A percentile compares a stretch with the other conserved stretches of the same genome.
These are phyloP conservation scores for Chelonoidis abingdonii DNA, from an alignment of 2,113 vertebrate genomes.

Conservation along the genomic window DNA sequence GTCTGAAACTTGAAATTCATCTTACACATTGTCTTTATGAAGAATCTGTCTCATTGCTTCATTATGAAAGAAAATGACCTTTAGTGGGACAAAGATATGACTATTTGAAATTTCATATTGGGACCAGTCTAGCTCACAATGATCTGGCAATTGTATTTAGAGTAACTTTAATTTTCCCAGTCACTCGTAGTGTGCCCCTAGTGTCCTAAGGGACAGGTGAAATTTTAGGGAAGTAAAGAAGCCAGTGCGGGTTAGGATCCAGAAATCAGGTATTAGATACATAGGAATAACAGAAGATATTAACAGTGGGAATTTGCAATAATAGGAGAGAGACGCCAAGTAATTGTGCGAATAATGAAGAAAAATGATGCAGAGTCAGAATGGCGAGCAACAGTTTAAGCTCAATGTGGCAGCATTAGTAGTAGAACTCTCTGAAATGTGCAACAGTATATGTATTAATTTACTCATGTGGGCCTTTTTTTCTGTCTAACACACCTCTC, in stretches of 20 bases:
- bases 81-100: background rate
- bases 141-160: background rate
- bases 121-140: background rate
- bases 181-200: background rate
- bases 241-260: background rate
- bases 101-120: background rate
- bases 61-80: background rate
- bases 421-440: background rate
- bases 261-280: background rate
- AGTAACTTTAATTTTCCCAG: background rate
- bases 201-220: background rate
- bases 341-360: background rate
- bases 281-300: background rate
- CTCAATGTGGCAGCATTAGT: background rate
- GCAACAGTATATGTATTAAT: background rate
- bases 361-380: constrained; percentile 16
- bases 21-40: background rate
- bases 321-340: background rate
- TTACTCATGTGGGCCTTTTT: background rate
- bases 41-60: background rate
- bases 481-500: background rate
- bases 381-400: background rate
- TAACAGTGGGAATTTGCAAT: background rate
- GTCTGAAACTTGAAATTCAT: background rate
- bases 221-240: background rate